Evolutionary conservation across 2,113 vertebrate species (phyloP).

Genomic region (Recurvirostra avosetta): DNA sequence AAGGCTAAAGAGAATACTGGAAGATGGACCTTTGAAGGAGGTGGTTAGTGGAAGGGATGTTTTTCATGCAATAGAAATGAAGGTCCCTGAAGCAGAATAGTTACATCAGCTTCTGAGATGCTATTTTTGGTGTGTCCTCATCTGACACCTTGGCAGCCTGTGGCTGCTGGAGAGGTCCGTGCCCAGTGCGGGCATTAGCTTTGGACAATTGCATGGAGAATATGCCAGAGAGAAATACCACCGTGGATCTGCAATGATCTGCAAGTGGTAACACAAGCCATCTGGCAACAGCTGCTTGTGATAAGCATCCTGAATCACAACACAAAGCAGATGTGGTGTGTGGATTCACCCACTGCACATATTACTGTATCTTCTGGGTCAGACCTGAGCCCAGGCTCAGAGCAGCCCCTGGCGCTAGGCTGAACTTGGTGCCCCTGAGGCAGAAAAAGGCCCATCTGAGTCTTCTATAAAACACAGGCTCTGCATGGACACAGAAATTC

Average conservation of each 20-base stretch:
- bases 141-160: background rate
- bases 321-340: background rate
- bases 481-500: background rate
- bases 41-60: background rate
- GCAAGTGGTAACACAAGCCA: background rate
- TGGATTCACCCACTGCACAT: accelerated
- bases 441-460: background rate
- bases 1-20: background rate
- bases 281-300: background rate
- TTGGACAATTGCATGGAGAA: background rate
- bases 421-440: background rate
- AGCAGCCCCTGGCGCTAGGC: background rate
- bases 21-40: background rate
- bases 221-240: background rate
- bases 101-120: background rate
- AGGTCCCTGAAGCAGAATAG: background rate
- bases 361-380: background rate
- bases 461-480: background rate
- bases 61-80: background rate
- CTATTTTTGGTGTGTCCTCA: background rate
- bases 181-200: accelerated
- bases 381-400: background rate
- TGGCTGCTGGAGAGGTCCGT: background rate
- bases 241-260: background rate
- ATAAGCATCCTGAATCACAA: background rate